These are phyloP conservation scores for Brachypterus glaber DNA, from an alignment of 2,888 invertebrate genomes.

Conservation along the genomic window DNA sequence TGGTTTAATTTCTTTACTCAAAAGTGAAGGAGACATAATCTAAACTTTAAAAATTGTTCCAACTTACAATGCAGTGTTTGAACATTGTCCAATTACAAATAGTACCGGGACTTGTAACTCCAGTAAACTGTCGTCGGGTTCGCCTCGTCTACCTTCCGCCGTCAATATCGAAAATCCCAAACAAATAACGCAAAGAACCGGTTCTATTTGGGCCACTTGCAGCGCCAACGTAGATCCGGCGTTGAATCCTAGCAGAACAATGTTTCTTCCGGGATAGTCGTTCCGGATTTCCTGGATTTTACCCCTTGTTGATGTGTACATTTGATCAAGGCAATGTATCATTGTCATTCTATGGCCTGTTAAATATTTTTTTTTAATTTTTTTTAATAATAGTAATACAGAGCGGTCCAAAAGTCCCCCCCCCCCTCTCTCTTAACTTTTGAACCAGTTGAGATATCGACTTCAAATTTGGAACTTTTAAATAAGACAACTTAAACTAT, in stretches of 20 bases:
- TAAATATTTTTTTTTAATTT: too few relatives aligned
- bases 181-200: slow-evolving; percentile 63
- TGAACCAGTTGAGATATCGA: too few relatives aligned
- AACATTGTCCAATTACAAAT: slow-evolving; percentile 71
- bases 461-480: too few relatives aligned
- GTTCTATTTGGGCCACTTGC: slow-evolving; percentile 63
- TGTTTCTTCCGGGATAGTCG: slow-evolving; percentile 57
- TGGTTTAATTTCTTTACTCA: too few relatives aligned
- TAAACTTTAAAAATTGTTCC: too few relatives aligned
- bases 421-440: too few relatives aligned
- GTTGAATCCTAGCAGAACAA: slow-evolving; percentile 70
- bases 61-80: slow-evolving; percentile 49
- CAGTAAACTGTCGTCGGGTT: slow-evolving; percentile 64
- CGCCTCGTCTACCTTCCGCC: slow-evolving; percentile 60
- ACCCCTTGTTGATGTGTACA: slow-evolving; percentile 55
- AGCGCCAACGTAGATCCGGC: slow-evolving; percentile 66
- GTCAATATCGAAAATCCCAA: slow-evolving; percentile 70
- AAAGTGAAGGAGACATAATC: too few relatives aligned
- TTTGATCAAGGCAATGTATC: slow-evolving; percentile 51
- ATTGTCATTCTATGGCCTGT: slow-evolving; percentile 40
- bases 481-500: too few relatives aligned
- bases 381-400: slow-evolving; percentile 4
- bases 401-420: too few relatives aligned
- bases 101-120: slow-evolving; percentile 64
- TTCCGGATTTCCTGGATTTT: slow-evolving; percentile 61